Evolutionary conservation across 2,797 vertebrate genomes (phyloP).

Genomic region (Bradypodion pumilum): DNA sequence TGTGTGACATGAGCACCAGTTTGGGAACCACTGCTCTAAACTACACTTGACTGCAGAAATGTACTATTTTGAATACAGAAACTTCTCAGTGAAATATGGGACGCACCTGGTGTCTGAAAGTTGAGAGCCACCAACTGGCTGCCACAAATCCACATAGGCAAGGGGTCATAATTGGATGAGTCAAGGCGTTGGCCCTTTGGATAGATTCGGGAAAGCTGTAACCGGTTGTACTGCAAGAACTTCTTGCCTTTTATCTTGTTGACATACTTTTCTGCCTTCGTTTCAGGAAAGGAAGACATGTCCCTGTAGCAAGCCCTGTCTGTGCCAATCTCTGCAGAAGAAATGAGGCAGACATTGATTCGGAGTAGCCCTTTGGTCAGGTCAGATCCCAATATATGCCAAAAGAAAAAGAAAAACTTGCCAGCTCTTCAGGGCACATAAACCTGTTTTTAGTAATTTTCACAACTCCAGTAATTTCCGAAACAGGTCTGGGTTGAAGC

Average conservation of each 20-base stretch:
- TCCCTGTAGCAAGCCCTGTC: conserved; percentile 96
- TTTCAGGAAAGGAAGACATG: conserved; percentile 99
- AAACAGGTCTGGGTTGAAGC: background rate
- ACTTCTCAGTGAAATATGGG: background rate
- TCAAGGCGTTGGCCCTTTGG: conserved; percentile 96
- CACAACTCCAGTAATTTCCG: background rate
- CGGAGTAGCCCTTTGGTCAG: background rate
- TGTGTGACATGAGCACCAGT: too few species aligned
- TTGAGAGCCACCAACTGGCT: conserved; percentile 98
- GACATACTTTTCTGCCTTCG: conserved; percentile 96
- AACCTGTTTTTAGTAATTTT: background rate
- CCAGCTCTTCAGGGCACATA: background rate
- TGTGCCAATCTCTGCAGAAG: conserved; percentile 89
- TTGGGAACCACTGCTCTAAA: too few species aligned
- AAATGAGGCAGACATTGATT: background rate
- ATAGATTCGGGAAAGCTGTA: conserved; percentile 97
- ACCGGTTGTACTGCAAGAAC: conserved; percentile 97
- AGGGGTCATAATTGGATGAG: conserved; percentile 97
- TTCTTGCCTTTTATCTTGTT: conserved; percentile 96
- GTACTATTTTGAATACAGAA: background rate
- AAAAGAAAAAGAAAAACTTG: background rate
- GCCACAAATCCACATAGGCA: conserved; percentile 99
- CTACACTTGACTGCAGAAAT: background rate
- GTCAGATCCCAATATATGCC: background rate
- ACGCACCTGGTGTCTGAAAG: conserved; percentile 96